A percentile compares a stretch with the other conserved stretches of the same genome.
Conservation (phyloP, 2,797 vertebrate species). For the Smutsia temminckii region DNA sequence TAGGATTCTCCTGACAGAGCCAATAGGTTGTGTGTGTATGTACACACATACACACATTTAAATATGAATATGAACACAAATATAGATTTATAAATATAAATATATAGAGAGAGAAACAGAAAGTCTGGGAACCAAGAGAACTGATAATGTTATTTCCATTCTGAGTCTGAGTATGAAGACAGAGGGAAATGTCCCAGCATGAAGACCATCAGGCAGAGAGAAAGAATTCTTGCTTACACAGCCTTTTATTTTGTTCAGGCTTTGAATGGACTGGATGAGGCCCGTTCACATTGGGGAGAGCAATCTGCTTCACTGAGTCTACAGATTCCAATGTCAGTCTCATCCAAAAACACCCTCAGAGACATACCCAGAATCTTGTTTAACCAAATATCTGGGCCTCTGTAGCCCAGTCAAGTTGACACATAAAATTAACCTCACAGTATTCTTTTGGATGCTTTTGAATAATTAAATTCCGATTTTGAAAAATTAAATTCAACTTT, state of each 20-base stretch:
- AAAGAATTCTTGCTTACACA: not conserved
- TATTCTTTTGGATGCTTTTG: not conserved
- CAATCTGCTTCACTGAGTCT: not conserved
- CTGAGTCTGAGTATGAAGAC: not conserved
- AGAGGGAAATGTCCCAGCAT: not conserved
- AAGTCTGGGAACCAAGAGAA: not conserved
- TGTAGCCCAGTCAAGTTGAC: fast-evolving
- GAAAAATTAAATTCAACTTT: not conserved
- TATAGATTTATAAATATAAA: not conserved
- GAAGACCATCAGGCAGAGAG: not conserved
- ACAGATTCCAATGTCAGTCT: not conserved
- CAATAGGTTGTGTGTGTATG: not conserved
- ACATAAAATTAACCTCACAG: not conserved
- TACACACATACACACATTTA: not conserved
- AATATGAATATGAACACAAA: not conserved
- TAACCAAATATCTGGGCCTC: not conserved
- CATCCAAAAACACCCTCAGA: not conserved
- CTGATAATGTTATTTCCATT: not conserved
- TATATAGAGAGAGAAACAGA: not conserved
- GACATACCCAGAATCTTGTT: not conserved
- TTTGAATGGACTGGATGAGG: not conserved
- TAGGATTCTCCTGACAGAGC: not conserved
- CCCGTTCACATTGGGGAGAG: not conserved
- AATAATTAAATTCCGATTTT: not conserved
- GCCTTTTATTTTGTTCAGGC: not conserved